phyloP scores from a whole-genome alignment of 2,888 invertebrate genomes.

The Monopis laevigella region DNA sequence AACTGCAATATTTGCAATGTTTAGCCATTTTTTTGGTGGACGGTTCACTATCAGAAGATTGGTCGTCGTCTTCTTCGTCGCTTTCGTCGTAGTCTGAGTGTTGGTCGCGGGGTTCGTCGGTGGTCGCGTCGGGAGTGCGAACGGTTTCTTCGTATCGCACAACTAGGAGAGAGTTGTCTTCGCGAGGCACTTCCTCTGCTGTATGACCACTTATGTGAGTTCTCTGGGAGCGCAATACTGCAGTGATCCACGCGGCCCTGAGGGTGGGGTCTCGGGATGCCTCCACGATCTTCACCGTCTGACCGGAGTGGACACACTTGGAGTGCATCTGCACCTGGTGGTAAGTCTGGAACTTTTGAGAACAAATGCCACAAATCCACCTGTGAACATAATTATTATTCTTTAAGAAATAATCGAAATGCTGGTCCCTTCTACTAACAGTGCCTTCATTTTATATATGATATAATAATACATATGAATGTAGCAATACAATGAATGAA shows the following conservation, averaged over 20 bases:
- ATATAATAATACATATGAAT: too few species aligned
- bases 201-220: slow-evolving; percentile 24
- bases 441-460: too few species aligned
- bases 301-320: slow-evolving; percentile 29
- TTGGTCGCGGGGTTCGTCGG: slow-evolving; percentile 14
- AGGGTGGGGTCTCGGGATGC: slow-evolving; percentile 31
- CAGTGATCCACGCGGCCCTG: slow-evolving; percentile 37
- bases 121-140: slow-evolving; percentile 25
- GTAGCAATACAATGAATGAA: too few species aligned
- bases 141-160: slow-evolving; percentile 42
- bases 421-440: too few species aligned
- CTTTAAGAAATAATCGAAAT: background rate
- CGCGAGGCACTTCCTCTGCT: background rate
- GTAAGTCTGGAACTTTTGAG: slow-evolving; percentile 37
- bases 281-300: slow-evolving; percentile 31
- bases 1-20: slow-evolving; percentile 40
- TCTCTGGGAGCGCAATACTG: slow-evolving; percentile 32
- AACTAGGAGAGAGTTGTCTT: slow-evolving; percentile 37
- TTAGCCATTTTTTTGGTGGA: background rate
- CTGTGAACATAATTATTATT: slow-evolving; percentile 27
- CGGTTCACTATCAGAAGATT: slow-evolving; percentile 25
- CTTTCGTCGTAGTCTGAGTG: slow-evolving; percentile 27
- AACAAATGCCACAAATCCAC: slow-evolving; percentile 47
- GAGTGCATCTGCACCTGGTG: slow-evolving; percentile 54
- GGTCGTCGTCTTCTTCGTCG: slow-evolving; percentile 36